phyloP scores from a whole-genome alignment of 2,113 vertebrate genomes.

The Chaetorhynchus papuensis region DNA sequence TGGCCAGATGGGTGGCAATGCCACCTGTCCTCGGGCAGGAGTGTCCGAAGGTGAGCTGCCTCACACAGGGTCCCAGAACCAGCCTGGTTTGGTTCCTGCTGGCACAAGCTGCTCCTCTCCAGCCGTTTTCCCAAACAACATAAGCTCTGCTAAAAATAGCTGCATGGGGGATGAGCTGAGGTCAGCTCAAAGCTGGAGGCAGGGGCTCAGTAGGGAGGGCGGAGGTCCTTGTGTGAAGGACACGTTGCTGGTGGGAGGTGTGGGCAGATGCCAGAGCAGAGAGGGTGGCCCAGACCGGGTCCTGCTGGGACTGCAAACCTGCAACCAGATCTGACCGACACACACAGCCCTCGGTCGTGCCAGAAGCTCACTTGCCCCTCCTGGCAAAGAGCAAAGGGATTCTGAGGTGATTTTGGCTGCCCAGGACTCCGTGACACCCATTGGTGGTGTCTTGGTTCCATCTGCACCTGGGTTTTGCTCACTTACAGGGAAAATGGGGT shows the following conservation, averaged over 20 bases:
- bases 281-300: background rate
- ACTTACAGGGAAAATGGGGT: background rate
- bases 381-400: background rate
- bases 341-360: background rate
- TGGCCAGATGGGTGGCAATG: background rate
- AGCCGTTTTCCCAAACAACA: background rate
- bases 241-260: background rate
- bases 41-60: accelerated
- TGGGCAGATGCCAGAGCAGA: background rate
- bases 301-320: background rate
- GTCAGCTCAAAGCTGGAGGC: background rate
- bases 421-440: background rate
- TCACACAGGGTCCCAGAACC: background rate
- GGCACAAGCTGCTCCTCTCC: background rate
- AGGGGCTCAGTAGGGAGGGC: background rate
- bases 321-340: background rate
- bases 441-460: background rate
- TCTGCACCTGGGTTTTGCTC: background rate
- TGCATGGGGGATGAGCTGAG: background rate
- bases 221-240: background rate
- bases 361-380: background rate
- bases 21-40: background rate
- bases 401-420: background rate
- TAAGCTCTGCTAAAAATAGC: slow-evolving; percentile 7
- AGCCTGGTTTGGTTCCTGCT: background rate